Conservation (phyloP, 2,797 vertebrate species). For the Selene dorsalis region DNA sequence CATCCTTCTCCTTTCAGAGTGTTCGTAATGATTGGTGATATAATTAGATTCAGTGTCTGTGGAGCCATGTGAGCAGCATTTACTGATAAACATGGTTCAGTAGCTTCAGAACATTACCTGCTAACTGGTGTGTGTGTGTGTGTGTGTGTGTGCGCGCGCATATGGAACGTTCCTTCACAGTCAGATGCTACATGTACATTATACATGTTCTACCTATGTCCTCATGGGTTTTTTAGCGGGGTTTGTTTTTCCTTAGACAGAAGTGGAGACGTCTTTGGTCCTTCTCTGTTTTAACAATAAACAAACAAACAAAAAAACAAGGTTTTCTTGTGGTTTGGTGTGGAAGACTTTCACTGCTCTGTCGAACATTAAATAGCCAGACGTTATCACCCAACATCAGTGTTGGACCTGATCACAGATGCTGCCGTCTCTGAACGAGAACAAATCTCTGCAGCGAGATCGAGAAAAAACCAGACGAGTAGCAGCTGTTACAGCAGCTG, state of each 20-base stretch:
- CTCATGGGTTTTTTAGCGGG: neutral
- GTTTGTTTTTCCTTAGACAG: neutral
- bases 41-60: neutral
- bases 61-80: neutral
- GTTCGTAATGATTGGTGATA: constrained; percentile 11
- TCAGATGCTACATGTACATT: neutral
- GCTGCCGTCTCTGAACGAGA: neutral
- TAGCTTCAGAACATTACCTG: constrained; percentile 3
- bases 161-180: neutral
- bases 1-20: neutral
- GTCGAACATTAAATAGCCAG: neutral
- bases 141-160: neutral
- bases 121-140: neutral
- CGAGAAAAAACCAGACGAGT: neutral
- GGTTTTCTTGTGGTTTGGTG: no score
- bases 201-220: neutral
- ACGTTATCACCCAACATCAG: neutral
- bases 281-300: neutral
- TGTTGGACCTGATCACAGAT: neutral
- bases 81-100: neutral
- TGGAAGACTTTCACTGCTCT: no score
- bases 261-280: neutral
- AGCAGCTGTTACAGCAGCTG: no score
- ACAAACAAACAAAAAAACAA: no score
- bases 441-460: no score